Evolutionary conservation across 2,113 vertebrate genomes (phyloP).

Genomic region (Ranitomeya variabilis): DNA sequence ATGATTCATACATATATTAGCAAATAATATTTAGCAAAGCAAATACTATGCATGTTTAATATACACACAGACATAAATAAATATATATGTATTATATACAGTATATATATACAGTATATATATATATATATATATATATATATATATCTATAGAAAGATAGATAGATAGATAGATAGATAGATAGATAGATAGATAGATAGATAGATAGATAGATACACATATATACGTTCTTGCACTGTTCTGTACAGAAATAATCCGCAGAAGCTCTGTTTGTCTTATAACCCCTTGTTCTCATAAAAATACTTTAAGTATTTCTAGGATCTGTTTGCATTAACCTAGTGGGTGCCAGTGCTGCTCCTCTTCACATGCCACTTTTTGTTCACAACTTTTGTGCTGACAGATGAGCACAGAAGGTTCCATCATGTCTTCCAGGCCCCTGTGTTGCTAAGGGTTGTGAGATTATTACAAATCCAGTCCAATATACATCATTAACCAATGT

Average conservation of each 20-base stretch:
- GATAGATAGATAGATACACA: no score
- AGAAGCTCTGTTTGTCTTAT: slow-evolving; percentile 13
- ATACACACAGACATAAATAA: no score
- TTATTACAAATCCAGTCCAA: neutral
- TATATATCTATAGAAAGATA: no score
- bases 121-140: no score
- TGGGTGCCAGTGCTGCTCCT: neutral
- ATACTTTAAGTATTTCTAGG: slow-evolving; percentile 5
- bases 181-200: no score
- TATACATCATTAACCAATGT: neutral
- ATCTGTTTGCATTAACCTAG: slow-evolving; percentile 25
- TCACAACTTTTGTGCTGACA: neutral
- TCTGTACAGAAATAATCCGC: neutral
- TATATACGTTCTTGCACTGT: neutral
- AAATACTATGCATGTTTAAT: neutral
- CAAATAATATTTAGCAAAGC: neutral
- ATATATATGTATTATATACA: no score
- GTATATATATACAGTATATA: no score
- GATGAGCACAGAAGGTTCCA: slow-evolving; percentile 1
- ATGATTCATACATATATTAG: neutral
- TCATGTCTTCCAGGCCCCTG: neutral
- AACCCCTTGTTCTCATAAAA: neutral
- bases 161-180: no score
- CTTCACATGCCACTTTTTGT: neutral
- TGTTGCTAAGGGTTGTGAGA: neutral